phyloP scores from a whole-genome alignment of 2,797 vertebrate species.

The Aulostomus chinensis region DNA sequence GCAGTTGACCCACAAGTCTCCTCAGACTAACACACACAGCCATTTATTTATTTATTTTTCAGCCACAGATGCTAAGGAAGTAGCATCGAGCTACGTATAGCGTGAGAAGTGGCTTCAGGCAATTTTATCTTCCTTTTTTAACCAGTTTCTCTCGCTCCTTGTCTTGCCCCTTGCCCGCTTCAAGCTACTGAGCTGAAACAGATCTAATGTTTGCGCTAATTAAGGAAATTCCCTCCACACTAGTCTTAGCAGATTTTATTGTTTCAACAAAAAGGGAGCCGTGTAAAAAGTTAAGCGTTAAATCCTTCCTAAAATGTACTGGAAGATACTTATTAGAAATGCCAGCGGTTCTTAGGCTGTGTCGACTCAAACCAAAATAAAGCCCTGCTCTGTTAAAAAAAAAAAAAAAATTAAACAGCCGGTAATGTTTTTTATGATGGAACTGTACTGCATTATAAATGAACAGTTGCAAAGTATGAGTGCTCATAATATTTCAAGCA shows the following conservation, averaged over 20 bases:
- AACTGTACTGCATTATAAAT: background rate
- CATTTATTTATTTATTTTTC: no score
- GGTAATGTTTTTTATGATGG: no score
- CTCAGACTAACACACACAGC: background rate
- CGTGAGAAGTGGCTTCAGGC: background rate
- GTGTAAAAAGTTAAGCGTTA: slow-evolving; percentile 36
- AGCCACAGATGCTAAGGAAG: no score
- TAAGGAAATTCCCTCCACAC: slow-evolving; percentile 49
- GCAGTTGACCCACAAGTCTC: background rate
- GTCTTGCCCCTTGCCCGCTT: slow-evolving; percentile 19
- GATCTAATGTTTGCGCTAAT: slow-evolving; percentile 62
- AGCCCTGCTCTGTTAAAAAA: slow-evolving; percentile 11
- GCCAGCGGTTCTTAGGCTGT: slow-evolving; percentile 11
- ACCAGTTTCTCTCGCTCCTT: slow-evolving; percentile 3
- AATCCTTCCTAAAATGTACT: slow-evolving; percentile 45
- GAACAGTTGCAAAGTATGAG: background rate
- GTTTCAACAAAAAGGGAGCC: slow-evolving; percentile 39
- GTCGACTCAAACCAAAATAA: slow-evolving; percentile 16
- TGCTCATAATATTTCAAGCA: no score
- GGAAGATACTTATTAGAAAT: slow-evolving; percentile 22
- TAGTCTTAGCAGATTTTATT: slow-evolving; percentile 34
- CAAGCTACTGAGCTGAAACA: slow-evolving; percentile 53
- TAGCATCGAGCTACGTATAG: no score
- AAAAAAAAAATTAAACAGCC: no score
- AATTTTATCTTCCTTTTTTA: background rate